Evolutionary conservation across 2,113 vertebrate genomes (phyloP).

Genomic region (Cnemophilus loriae): DNA sequence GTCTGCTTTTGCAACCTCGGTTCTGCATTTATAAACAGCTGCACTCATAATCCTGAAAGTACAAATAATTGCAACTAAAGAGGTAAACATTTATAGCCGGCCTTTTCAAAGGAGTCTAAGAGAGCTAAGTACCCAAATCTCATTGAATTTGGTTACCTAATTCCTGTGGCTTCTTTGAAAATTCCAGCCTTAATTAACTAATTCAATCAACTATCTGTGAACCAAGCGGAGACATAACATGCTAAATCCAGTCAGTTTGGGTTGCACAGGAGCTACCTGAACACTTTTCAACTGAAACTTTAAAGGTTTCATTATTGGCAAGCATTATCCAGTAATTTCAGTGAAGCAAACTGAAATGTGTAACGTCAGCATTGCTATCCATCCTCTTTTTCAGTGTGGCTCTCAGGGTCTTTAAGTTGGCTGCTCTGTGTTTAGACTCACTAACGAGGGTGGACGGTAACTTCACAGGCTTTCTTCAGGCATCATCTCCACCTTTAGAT

Average conservation of each 20-base stretch:
- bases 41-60: not conserved
- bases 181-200: conserved; percentile 37
- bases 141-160: conserved; percentile 54
- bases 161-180: conserved; percentile 59
- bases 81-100: conserved; percentile 12
- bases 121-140: conserved; percentile 3
- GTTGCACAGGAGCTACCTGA: not conserved
- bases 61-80: conserved; percentile 40
- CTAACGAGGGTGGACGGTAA: not conserved
- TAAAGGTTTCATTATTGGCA: not conserved
- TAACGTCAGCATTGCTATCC: not conserved
- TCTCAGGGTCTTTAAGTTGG: not conserved
- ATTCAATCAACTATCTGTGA: conserved; percentile 28
- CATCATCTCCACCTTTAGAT: not conserved
- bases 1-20: conserved; percentile 4
- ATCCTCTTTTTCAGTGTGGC: not conserved
- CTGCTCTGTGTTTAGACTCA: not conserved
- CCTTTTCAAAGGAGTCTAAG: conserved; percentile 45
- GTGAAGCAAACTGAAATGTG: not conserved
- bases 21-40: conserved; percentile 46
- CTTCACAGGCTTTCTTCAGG: not conserved
- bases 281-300: not conserved
- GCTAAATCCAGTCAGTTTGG: not conserved
- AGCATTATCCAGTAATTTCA: not conserved
- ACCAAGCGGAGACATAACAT: not conserved